Base-by-base conservation (phyloP, 2,797 vertebrate genomes). In the Moxostoma hubbsi region DNA sequence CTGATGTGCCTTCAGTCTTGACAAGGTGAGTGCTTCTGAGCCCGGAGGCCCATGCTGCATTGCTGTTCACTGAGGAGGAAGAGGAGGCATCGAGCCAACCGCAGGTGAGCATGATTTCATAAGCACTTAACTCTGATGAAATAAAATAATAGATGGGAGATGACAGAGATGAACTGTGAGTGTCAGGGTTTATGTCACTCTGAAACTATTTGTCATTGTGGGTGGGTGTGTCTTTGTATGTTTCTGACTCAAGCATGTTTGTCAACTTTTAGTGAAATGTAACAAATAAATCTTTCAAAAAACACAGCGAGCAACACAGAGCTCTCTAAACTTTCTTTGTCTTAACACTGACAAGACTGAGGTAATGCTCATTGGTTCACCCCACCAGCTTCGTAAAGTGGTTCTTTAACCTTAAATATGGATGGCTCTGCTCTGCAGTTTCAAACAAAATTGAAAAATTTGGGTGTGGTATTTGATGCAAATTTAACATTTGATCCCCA, bases 21-120 rank as follows among this genome's bases (percentile, higher is more conserved):
- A 89, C 88, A 89, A 89, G 89, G 87, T 86, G 87, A 92, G 87
- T 46, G 77, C 83, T 85, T 67, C 80, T 64, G 84, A 81, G 90
- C 90, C 91, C 82, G 12, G 24, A 89, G 90, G 86, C 79, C 71
- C 63, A 58, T 83, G 81, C 81, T 86, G 87, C 91, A 91, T 92
- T 88, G 79, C 82, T 89, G 85, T 58, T 85, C 88, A 79, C 67
- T 91, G 90, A 92, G 89, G 89, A 89, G 90, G 82, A 89, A 90
- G 89, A 91, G 61, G 49, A 81, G 84, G 86, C 90, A 89, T 81
- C 54, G 80, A 91, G 91, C 89, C 88, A 90, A 90, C 70, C 54
- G 78, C 85, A 86, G 89, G 87, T 88, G 83, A 86, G 83, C 81
- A 84, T 89, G 78, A 92, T 92, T 91, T 93, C 90, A 89, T 92